Evolutionary conservation across 1,140 invertebrate species (phyloP).

Genomic region (Manduca sexta): DNA sequence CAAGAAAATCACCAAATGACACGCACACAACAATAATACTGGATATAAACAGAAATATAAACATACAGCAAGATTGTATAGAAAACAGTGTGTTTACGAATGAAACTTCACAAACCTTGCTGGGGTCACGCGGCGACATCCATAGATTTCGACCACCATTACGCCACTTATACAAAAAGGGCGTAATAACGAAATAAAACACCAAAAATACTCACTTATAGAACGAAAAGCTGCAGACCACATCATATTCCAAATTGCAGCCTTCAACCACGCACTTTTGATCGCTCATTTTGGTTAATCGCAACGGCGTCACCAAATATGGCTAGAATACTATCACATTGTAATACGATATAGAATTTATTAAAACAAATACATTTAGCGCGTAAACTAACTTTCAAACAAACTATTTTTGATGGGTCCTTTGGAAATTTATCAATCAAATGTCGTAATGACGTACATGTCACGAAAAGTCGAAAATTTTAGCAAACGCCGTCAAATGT

Average conservation of each 20-base stretch:
- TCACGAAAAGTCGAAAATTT: constrained; percentile 68
- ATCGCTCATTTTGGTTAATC: constrained; percentile 47
- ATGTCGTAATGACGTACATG: constrained; percentile 71
- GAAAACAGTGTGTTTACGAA: no score
- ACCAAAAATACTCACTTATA: constrained; percentile 57
- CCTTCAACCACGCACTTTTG: constrained; percentile 66
- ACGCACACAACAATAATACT: no score
- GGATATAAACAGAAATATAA: no score
- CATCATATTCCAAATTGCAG: constrained; percentile 67
- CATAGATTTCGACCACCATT: no score
- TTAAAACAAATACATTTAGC: constrained; percentile 61
- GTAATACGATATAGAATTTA: constrained; percentile 38
- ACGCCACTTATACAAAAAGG: background rate
- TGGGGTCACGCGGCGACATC: no score
- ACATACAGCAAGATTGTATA: no score
- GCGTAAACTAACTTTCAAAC: constrained; percentile 71
- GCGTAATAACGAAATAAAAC: constrained; percentile 1
- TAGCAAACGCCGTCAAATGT: constrained; percentile 57
- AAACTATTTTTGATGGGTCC: constrained; percentile 70
- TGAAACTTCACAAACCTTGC: no score
- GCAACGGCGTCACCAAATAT: constrained; percentile 41
- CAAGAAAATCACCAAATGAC: no score
- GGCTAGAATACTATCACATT: constrained; percentile 53
- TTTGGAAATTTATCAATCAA: constrained; percentile 72
- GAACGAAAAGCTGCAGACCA: constrained; percentile 68